Evolutionary conservation across 2,888 invertebrate genomes (phyloP).

Genomic region (Eupithecia tripunctaria): DNA sequence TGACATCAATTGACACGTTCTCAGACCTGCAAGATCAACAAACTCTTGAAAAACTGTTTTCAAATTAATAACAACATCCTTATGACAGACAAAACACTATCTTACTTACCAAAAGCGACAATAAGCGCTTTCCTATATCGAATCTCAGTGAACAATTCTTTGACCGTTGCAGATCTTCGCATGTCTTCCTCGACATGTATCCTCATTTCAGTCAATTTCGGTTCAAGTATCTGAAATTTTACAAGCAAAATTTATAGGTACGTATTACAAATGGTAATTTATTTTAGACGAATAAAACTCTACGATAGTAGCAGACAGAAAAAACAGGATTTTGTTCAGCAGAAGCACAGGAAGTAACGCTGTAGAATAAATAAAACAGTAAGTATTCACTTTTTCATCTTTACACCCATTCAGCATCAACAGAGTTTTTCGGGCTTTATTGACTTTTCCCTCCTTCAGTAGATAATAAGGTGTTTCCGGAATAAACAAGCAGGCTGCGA

Average conservation of each 20-base stretch:
- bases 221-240: constrained; percentile 57
- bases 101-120: constrained; percentile 60
- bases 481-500: constrained; percentile 76
- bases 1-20: constrained; percentile 59
- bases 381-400: constrained; percentile 52
- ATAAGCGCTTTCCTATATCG: constrained; percentile 74
- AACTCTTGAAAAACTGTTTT: background rate
- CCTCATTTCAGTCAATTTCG: constrained; percentile 56
- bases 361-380: background rate
- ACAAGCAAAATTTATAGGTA: background rate
- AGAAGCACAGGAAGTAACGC: background rate
- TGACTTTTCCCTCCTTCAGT: constrained; percentile 74
- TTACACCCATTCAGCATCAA: constrained; percentile 63
- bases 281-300: background rate
- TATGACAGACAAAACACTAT: background rate
- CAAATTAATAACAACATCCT: background rate
- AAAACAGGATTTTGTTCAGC: background rate
- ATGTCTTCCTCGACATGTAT: constrained; percentile 75
- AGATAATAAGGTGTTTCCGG: constrained; percentile 85
- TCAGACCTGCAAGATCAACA: constrained; percentile 55
- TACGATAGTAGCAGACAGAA: background rate
- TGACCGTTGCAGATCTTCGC: constrained; percentile 66
- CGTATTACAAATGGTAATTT: background rate
- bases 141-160: constrained; percentile 73
- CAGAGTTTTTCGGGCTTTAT: constrained; percentile 68